Percentiles rank a stretch among this genome's conserved stretches.
phyloP scores from a whole-genome alignment of 2,113 vertebrate genomes.

The Xiphophorus couchianus region DNA sequence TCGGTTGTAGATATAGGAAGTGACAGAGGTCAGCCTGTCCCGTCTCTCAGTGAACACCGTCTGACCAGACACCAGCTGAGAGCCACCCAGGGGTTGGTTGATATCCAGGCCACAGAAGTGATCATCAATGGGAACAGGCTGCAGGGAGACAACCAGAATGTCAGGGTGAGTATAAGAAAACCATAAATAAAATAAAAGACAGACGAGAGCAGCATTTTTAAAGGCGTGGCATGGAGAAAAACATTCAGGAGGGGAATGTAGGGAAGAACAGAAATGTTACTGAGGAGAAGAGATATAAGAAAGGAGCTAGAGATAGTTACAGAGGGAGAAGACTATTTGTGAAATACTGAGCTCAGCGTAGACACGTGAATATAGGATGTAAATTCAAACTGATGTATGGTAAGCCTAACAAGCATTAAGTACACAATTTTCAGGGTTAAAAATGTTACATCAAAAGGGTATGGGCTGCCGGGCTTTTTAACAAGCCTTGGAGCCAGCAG shows the following conservation, averaged over 20 bases:
- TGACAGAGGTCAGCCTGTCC: constrained; percentile 91
- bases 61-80: constrained; percentile 86
- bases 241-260: neutral
- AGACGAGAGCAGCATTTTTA: no score
- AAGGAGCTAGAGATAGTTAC: constrained; percentile 34
- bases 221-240: neutral
- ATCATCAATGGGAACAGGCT: constrained; percentile 97
- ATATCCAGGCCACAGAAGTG: constrained; percentile 96
- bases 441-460: constrained; percentile 61
- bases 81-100: constrained; percentile 95
- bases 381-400: constrained; percentile 55
- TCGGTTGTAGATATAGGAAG: constrained; percentile 90
- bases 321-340: constrained; percentile 24
- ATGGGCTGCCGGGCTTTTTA: constrained; percentile 37
- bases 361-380: constrained; percentile 52
- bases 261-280: constrained; percentile 1
- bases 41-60: constrained; percentile 86
- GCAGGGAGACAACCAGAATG: constrained; percentile 24
- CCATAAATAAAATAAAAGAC: constrained; percentile 9
- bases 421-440: constrained; percentile 46
- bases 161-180: constrained; percentile 10
- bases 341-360: constrained; percentile 47
- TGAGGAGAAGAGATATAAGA: constrained; percentile 32
- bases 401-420: constrained; percentile 46
- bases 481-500: constrained; percentile 41